Evolutionary conservation across 2,888 invertebrate genomes (phyloP).

Genomic region (Antheraea assamensis): DNA sequence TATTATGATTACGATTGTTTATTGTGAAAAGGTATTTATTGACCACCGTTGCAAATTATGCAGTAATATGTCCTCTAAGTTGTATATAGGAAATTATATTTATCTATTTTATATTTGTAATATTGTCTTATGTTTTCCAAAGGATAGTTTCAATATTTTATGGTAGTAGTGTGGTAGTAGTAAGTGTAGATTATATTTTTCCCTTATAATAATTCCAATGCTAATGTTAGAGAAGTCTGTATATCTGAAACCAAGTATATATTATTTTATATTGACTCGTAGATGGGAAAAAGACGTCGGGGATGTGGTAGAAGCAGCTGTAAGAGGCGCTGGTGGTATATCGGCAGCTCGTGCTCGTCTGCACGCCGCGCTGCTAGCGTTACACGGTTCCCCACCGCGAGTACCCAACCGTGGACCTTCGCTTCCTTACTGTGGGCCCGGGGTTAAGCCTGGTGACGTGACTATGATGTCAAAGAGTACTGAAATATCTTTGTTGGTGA

Average conservation of each 20-base stretch:
- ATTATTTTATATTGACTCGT: background rate
- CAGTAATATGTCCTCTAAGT: no score
- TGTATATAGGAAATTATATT: no score
- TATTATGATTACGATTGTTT: no score
- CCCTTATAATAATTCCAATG: no score
- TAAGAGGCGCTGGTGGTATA: conserved; percentile 74
- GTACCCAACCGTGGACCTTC: conserved; percentile 77
- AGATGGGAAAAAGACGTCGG: conserved; percentile 81
- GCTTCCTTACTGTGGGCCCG: conserved; percentile 83
- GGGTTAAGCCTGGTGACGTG: conserved; percentile 76
- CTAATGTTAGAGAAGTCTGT: no score
- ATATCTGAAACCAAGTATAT: background rate
- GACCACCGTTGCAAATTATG: no score
- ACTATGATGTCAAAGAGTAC: conserved; percentile 77
- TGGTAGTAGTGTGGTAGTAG: no score
- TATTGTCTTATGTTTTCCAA: no score
- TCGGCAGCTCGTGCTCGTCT: conserved; percentile 68
- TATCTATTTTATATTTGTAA: no score
- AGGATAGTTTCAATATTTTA: no score
- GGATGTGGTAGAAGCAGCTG: conserved; percentile 81
- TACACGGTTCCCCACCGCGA: conserved; percentile 56
- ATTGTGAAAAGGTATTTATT: no score
- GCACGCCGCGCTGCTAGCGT: conserved; percentile 68
- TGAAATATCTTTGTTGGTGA: conserved; percentile 77
- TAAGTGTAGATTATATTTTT: no score